phyloP scores from a whole-genome alignment of 2,888 invertebrate genomes.

The Erpobdella octoculata region DNA sequence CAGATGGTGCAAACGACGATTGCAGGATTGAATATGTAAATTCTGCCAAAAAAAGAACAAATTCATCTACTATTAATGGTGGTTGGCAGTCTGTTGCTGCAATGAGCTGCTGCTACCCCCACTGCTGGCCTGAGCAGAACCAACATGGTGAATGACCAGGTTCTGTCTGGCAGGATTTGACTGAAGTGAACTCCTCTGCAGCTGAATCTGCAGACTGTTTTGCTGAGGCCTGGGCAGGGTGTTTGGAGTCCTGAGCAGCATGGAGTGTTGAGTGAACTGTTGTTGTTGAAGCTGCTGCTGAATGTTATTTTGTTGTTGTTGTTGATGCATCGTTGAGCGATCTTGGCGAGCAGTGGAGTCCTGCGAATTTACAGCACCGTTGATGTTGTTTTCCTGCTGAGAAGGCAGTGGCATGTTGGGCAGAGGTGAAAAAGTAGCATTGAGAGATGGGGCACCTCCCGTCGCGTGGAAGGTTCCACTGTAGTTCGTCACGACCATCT shows the following conservation, averaged over 20 bases:
- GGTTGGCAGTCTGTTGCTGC: not conserved
- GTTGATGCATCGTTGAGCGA: not conserved
- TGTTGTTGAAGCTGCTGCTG: not conserved
- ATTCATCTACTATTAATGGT: not conserved
- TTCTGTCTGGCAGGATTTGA: not conserved
- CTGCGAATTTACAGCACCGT: not conserved
- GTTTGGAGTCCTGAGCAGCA: not conserved
- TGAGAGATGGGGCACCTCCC: not conserved
- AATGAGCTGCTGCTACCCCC: not conserved
- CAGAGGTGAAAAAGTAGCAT: conserved; percentile 4
- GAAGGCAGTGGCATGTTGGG: not conserved
- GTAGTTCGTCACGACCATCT: not conserved
- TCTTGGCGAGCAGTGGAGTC: not conserved
- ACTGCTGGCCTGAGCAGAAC: not conserved
- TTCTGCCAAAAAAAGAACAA: not conserved
- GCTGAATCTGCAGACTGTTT: not conserved
- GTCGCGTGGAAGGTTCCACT: conserved; percentile 6
- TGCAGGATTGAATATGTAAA: not conserved
- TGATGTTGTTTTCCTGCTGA: not conserved
- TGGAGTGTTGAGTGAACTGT: not conserved
- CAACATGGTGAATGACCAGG: not conserved
- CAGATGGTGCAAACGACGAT: no score
- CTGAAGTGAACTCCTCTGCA: not conserved
- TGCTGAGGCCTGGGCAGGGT: not conserved
- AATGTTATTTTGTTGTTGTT: not conserved